Evolutionary conservation across 2,888 invertebrate genomes (phyloP), one percentile per base, ranked within the genome.

Genomic region (Adelognathus sp.): DNA sequence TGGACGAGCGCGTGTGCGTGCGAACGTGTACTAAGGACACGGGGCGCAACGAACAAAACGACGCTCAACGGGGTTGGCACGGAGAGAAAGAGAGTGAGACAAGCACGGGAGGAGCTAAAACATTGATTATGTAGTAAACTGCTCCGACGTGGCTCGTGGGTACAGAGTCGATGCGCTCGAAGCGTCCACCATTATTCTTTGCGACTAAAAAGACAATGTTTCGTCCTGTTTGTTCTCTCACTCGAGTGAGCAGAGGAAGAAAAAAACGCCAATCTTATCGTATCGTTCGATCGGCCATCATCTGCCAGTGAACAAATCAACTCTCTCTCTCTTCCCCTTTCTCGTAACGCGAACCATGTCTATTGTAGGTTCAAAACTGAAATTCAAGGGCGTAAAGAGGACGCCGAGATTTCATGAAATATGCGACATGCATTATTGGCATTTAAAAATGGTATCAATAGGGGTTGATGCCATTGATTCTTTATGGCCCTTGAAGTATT

Each of bases 81-180:
- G 39, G 56, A 41, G 18, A 39, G 44, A 29, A 56, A 66, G 33
- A 50, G 74, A 64, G 39, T 70, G 50, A 66, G 61, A 74, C 69
- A 58, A 63, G 64, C 56, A 56, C 64, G 39, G 63, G 39, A 73
- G 69, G 70, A 83, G 54, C 71, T 84, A 78, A 85, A 85, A 85
- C 85, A 86, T 86, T 84, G 86, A 86, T 87, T 86, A 85, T 83
- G 77, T 77, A 81, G 80, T 79, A 83, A 80, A 69, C 81, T 61
- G 69, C 76, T 66, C 60, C 36, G 36, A 50, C 52, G 18, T 50
- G 39, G 56, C 60, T 52, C 44, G n/a, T n/a, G n/a, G n/a, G 27
- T 31, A 41, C 64, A 3, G 50, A 50, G 21, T 31, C 44, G 18
- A 11, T 9, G 16, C 36, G 39, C 54, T n/a, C 50, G 50, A n/a